Percentiles rank a stretch among this genome's conserved stretches.
Conservation (phyloP, 2,113 vertebrate species). For the Chunga burmeisteri region DNA sequence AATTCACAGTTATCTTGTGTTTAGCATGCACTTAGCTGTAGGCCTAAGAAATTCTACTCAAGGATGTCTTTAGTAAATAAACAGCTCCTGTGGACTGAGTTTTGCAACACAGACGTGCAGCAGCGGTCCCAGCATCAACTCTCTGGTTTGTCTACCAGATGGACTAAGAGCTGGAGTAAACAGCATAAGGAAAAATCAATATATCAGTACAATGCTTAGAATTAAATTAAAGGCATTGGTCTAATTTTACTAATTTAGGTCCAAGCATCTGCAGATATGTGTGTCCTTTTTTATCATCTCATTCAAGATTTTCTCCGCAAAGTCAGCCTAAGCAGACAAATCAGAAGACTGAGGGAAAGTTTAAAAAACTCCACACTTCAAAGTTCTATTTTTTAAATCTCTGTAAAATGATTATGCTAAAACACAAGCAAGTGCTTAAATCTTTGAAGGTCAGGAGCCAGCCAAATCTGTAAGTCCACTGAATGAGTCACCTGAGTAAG, state of each 20-base stretch:
- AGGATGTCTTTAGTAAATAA: background rate
- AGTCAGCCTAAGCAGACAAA: background rate
- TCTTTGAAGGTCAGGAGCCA: background rate
- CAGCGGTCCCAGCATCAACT: background rate
- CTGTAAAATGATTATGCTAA: background rate
- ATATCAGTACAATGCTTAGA: background rate
- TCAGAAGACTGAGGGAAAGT: background rate
- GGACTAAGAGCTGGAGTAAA: background rate
- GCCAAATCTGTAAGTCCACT: background rate
- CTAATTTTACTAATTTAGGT: background rate
- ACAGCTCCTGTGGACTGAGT: background rate
- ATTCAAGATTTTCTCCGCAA: background rate
- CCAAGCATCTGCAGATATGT: background rate
- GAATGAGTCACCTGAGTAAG: background rate
- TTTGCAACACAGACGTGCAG: background rate
- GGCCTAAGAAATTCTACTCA: background rate
- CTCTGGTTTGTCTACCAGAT: background rate
- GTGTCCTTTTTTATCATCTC: background rate
- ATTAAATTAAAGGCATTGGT: background rate
- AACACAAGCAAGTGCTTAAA: background rate
- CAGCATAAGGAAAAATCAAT: background rate
- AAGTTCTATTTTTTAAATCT: background rate
- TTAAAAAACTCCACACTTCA: background rate
- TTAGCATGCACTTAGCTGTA: background rate
- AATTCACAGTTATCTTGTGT: background rate